These are phyloP conservation scores for Eulemur coronatus DNA, from an alignment of 2,797 vertebrate genomes.

Conservation along the genomic window DNA sequence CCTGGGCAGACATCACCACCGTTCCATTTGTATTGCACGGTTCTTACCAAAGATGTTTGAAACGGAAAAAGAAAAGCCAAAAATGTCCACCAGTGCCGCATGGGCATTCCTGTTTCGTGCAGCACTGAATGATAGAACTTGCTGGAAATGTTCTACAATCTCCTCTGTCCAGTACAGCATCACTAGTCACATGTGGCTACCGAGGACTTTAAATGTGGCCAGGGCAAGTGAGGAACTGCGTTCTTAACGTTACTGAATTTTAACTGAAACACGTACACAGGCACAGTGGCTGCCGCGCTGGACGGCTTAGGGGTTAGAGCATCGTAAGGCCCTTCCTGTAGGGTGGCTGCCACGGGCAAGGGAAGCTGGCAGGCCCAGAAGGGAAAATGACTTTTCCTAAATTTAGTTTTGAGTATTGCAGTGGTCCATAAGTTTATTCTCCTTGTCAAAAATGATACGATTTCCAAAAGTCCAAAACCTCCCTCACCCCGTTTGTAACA, in stretches of 20 bases:
- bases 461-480: background rate
- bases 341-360: rapidly evolving
- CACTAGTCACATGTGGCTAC: background rate
- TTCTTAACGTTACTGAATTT: background rate
- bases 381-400: background rate
- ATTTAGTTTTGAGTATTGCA: too few species aligned
- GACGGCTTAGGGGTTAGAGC: background rate
- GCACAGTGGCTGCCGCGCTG: rapidly evolving
- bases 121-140: background rate
- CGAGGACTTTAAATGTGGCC: background rate
- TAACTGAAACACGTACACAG: background rate
- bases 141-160: background rate
- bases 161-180: rapidly evolving
- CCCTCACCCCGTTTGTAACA: rapidly evolving
- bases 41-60: background rate
- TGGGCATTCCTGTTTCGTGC: rapidly evolving
- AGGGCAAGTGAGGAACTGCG: background rate
- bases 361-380: background rate
- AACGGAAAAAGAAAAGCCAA: background rate
- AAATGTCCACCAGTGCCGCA: background rate
- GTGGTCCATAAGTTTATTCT: background rate
- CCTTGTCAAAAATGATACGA: background rate
- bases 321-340: background rate
- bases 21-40: rapidly evolving
- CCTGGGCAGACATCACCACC: rapidly evolving